phyloP scores from a whole-genome alignment of 2,113 vertebrate species.

The Corvus moneduloides region DNA sequence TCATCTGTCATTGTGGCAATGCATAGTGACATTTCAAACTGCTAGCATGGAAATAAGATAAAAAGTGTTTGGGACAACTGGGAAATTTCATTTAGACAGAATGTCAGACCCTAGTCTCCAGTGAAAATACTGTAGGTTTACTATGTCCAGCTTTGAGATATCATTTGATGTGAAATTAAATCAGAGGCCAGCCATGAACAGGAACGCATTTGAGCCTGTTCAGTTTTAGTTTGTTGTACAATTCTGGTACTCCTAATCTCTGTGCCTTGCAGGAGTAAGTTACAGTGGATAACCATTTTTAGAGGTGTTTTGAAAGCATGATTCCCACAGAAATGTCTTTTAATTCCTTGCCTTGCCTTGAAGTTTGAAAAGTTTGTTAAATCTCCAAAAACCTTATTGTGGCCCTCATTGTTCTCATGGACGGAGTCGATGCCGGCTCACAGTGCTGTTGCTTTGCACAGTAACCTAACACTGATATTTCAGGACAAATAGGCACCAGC shows the following conservation, averaged over 20 bases:
- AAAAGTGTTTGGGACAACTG: slow-evolving; percentile 75
- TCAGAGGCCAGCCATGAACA: slow-evolving; percentile 44
- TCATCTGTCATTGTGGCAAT: slow-evolving; percentile 67
- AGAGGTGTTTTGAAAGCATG: neutral
- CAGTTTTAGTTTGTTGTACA: neutral
- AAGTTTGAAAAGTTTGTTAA: neutral
- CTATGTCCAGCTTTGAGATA: slow-evolving; percentile 56
- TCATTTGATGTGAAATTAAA: slow-evolving; percentile 69
- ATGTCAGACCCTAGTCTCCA: slow-evolving; percentile 66
- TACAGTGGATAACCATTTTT: neutral
- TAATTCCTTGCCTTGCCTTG: neutral
- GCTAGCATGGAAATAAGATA: slow-evolving; percentile 70
- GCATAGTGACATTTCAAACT: slow-evolving; percentile 65
- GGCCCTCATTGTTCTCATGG: slow-evolving; percentile 51
- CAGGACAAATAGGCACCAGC: slow-evolving; percentile 68
- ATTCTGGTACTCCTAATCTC: neutral
- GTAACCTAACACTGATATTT: slow-evolving; percentile 73
- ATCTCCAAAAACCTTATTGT: neutral
- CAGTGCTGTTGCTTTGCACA: slow-evolving; percentile 41
- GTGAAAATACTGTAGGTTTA: slow-evolving; percentile 67
- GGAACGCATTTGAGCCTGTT: neutral
- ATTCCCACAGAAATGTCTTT: neutral
- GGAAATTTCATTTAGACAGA: slow-evolving; percentile 76
- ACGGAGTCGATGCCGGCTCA: slow-evolving; percentile 56
- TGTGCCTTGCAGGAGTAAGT: neutral